phyloP scores from a whole-genome alignment of 2,797 vertebrate genomes.

The Eupleurogrammus muticus region DNA sequence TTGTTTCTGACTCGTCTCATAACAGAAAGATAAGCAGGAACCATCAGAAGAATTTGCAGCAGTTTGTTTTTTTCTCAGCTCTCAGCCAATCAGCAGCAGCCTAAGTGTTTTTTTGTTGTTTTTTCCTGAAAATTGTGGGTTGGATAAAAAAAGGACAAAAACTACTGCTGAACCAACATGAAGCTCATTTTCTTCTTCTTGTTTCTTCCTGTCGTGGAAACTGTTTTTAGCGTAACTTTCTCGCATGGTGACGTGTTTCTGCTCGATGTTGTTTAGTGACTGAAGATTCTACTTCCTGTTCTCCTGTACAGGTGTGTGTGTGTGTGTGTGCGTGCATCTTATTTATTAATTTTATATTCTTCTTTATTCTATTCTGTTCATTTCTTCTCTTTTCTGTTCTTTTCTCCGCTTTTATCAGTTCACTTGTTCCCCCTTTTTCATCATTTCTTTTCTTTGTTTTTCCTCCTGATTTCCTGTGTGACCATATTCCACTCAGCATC shows the following conservation, averaged over 20 bases:
- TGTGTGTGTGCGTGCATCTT: conserved; percentile 28
- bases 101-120: background rate
- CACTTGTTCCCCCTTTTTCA: no score
- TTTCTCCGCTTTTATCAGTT: background rate
- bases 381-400: background rate
- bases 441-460: background rate
- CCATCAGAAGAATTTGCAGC: no score
- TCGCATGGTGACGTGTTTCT: conserved; percentile 73
- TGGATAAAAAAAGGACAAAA: conserved; percentile 10
- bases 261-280: conserved; percentile 66
- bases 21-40: no score
- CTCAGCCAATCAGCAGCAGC: conserved; percentile 48
- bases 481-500: conserved; percentile 60
- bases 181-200: conserved; percentile 20
- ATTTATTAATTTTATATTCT: no score
- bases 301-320: conserved; percentile 50
- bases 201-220: conserved; percentile 19
- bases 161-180: background rate
- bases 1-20: no score
- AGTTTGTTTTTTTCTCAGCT: conserved; percentile 7
- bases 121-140: conserved; percentile 24
- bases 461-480: conserved; percentile 56
- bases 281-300: conserved; percentile 67
- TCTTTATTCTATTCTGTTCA: no score
- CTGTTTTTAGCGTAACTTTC: conserved; percentile 55